These are phyloP conservation scores for Ganaspis brasiliensis DNA, from an alignment of 2,888 invertebrate genomes.

Conservation along the genomic window DNA sequence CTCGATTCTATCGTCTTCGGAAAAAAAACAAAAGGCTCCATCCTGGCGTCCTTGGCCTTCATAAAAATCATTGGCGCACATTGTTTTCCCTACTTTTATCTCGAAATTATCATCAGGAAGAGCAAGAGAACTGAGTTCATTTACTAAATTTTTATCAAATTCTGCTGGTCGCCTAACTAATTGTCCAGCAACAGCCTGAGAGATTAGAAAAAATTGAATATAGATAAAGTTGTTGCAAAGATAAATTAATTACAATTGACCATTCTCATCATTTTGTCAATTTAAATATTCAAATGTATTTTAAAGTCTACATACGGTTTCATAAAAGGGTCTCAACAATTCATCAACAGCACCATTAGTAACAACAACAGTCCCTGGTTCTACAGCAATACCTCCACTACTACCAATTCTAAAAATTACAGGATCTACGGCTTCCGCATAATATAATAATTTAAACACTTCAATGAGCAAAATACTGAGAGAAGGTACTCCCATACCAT, in stretches of 20 bases:
- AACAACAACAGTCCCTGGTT: conserved; percentile 94
- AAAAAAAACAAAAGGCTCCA: conserved; percentile 96
- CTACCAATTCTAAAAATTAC: conserved; percentile 95
- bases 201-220: conserved; percentile 50
- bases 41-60: conserved; percentile 97
- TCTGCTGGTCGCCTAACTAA: conserved; percentile 89
- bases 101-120: conserved; percentile 88
- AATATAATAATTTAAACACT: conserved; percentile 95
- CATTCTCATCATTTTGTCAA: no score
- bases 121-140: conserved; percentile 88
- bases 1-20: conserved; percentile 90
- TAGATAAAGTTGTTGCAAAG: conserved; percentile 2
- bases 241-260: conserved; percentile 36
- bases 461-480: conserved; percentile 96
- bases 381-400: conserved; percentile 94
- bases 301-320: conserved; percentile 85
- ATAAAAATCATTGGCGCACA: conserved; percentile 98
- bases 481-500: conserved; percentile 98
- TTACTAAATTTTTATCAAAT: conserved; percentile 88
- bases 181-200: conserved; percentile 91
- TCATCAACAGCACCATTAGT: conserved; percentile 94
- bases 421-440: conserved; percentile 91
- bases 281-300: no score
- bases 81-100: conserved; percentile 92
- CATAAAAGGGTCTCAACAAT: conserved; percentile 88